Evolutionary conservation across 2,113 vertebrate species (phyloP), one percentile per base, ranked within the genome.

Genomic region (Lagenorhynchus albirostris): DNA sequence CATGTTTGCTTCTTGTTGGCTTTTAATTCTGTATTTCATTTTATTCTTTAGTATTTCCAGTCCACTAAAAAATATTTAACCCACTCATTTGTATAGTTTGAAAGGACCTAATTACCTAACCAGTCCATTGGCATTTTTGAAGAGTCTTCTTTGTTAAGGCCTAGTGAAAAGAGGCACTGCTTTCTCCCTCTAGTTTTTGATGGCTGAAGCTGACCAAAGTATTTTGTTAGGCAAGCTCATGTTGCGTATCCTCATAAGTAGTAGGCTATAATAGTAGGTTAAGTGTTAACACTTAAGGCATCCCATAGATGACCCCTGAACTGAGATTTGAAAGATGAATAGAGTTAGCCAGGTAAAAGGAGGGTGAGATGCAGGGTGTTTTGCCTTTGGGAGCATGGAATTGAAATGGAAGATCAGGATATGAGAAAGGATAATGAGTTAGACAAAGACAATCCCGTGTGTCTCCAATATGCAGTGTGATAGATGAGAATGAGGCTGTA

Each of bases 91-190:
- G 38, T 87, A 7, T 77, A 65, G 44, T 87, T 82, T 87, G 50
- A 93, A 44, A 96, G 73, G 29, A 55, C 41, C 50, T 95, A 60
- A 63, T n/a, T 93, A 91, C n/a, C 23, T 86, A 31, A 82, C n/a
- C 55, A 87, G 26, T 73, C n/a, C n/a, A 38, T 41, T 84, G 29
- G 70, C 47, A 58, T 41, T 89, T 85, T 74, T 53, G 20, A 76
- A 93, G 60, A 58, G 6, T 95, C 62, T 76, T 77, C 12, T 79
- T 70, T 50, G 25, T 92, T 92, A 90, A 89, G 68, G 29, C 50
- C 74, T 50, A 63, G 33, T 60, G 31, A 71, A 88, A 82, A 58
- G 47, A 86, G 23, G 31, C 90, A 80, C 23, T 63, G 23, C 67
- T 74, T 70, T 9, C 20, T 80, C 21, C 38, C 36, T 73, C 36